Conservation (phyloP, 2,888 invertebrate species). For the Desoria tigrina region DNA sequence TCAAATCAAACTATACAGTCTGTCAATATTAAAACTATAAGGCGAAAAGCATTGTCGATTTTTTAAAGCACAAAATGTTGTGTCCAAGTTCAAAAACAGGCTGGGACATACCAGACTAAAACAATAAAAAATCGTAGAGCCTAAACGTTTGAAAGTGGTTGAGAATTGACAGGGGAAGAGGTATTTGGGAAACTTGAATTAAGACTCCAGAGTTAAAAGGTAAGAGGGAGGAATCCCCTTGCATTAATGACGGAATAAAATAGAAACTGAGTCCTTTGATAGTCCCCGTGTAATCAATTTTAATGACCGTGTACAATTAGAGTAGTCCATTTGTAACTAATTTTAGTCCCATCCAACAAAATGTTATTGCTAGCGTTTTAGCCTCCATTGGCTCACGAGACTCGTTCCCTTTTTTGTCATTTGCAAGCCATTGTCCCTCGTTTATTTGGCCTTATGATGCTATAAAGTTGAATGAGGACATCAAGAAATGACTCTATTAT, state of each 20-base stretch:
- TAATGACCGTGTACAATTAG: not conserved
- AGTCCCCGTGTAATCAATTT: not conserved
- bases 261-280: not conserved
- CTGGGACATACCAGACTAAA: no score
- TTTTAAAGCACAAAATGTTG: no score
- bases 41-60: no score
- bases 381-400: not conserved
- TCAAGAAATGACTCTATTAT: constrained; percentile 16
- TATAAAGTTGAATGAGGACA: constrained; percentile 18
- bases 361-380: constrained; percentile 2
- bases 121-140: no score
- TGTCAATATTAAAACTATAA: no score
- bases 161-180: no score
- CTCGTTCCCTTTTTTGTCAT: constrained; percentile 3
- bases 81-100: no score
- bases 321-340: constrained; percentile 1
- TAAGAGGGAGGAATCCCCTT: no score
- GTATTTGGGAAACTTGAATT: no score
- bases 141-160: no score
- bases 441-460: constrained; percentile 9
- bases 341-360: not conserved
- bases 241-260: not conserved
- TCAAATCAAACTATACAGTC: no score
- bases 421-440: constrained; percentile 2
- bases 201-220: no score